phyloP scores from a whole-genome alignment of 2,888 invertebrate species.

The Salticus scenicus region DNA sequence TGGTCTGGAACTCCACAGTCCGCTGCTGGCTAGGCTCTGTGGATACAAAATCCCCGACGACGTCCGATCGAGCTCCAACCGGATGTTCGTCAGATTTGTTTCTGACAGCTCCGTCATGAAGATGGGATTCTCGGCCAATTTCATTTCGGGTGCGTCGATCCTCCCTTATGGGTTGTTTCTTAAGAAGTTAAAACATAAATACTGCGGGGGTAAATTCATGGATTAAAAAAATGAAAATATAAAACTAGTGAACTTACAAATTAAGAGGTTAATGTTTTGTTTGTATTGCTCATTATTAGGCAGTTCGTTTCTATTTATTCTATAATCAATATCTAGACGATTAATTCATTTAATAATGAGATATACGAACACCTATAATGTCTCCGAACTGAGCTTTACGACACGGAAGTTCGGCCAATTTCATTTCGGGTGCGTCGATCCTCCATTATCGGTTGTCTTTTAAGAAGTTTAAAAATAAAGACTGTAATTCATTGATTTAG shows the following conservation, averaged over 20 bases:
- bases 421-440: conserved; percentile 84
- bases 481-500: no score
- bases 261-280: no score
- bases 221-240: no score
- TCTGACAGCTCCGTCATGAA: conserved; percentile 98
- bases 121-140: conserved; percentile 96
- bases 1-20: conserved; percentile 79
- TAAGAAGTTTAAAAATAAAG: background rate
- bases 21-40: conserved; percentile 84
- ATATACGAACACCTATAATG: no score
- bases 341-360: no score
- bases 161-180: background rate
- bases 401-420: conserved; percentile 97
- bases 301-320: no score
- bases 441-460: background rate
- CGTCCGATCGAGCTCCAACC: conserved; percentile 92
- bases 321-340: no score
- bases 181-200: background rate
- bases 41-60: conserved; percentile 96
- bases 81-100: conserved; percentile 93
- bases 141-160: conserved; percentile 84
- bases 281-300: no score
- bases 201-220: no score
- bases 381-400: no score
- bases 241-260: no score